Evolutionary conservation across 2,113 vertebrate species (phyloP), one percentile per base, ranked within the genome.

Genomic region (Trematocara stigmaticum): DNA sequence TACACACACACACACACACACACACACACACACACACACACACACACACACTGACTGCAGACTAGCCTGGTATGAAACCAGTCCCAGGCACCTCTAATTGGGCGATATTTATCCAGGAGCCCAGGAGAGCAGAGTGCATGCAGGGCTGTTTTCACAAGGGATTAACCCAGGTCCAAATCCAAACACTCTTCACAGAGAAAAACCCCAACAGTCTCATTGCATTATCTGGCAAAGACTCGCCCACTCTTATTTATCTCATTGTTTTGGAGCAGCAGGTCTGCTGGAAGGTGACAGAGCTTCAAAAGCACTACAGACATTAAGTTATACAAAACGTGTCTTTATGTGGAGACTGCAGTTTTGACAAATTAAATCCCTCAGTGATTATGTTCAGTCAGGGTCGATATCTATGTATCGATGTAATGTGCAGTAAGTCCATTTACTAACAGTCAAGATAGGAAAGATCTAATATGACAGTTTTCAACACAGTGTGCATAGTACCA

Each of bases 121-220:
- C 91, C 86, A 84, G 93, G 87, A 91, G 84, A 93, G 87, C 90
- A 93, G 85, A 88, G 81, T 82, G 90, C 92, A 94, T 40, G 82
- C 85, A 79, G 87, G 84, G 84, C 79, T 95, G 93, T 95, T 96
- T 96, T 96, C 92, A 92, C 88, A 94, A 90, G 93, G 94, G 96
- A 96, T 96, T 95, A 96, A 87, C 84, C 84, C 80, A 35, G 90
- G 90, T 93, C 88, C 90, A 90, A 81, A 91, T 86, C 88, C 90
- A 83, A 91, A 66, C 90, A 82, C 84, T 86, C 86, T 94, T 91
- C 90, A 87, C 85, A 85, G 89, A 90, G 91, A 91, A 88, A 87
- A 79, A 79, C 87, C 57, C 45, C 78, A 64, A 90, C 83, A 83
- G 86, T 93, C 85, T 88, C 56, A 52, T 38, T 56, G 80, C 86